Evolutionary conservation across 2,797 vertebrate genomes (phyloP).

Genomic region (Ispidina picta): DNA sequence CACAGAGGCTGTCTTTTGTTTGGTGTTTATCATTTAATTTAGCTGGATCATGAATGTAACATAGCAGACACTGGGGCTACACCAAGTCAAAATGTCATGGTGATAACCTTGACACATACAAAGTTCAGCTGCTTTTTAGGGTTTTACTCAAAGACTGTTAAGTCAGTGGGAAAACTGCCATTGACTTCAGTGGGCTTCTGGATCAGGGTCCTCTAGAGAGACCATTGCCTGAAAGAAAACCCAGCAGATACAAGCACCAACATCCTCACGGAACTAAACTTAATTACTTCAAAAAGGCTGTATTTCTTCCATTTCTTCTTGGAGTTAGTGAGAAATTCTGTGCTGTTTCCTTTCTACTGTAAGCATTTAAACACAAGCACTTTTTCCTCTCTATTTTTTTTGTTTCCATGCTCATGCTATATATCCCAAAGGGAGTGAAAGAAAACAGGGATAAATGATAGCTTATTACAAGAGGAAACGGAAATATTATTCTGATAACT

Average conservation of each 20-base stretch:
- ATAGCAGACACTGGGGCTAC: not conserved
- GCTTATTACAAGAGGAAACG: slow-evolving; percentile 26
- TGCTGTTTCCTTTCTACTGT: not conserved
- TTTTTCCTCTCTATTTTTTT: not conserved
- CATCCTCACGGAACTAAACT: not conserved
- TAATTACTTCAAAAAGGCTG: not conserved
- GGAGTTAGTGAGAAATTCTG: not conserved
- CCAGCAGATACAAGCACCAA: not conserved
- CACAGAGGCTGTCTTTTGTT: not conserved
- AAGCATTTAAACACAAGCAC: slow-evolving; percentile 29
- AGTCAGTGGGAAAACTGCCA: not conserved
- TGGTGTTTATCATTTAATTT: not conserved
- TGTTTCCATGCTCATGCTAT: not conserved
- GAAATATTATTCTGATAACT: slow-evolving; percentile 10
- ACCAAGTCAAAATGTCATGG: not conserved
- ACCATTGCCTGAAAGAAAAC: not conserved
- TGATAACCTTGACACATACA: not conserved
- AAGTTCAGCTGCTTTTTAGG: not conserved
- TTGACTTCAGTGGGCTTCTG: not conserved
- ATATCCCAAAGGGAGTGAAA: not conserved
- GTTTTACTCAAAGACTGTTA: not conserved
- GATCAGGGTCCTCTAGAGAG: not conserved
- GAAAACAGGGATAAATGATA: not conserved
- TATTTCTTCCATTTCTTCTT: not conserved
- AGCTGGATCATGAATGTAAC: not conserved